These are phyloP conservation scores for Pyrocoelia pectoralis DNA, from an alignment of 2,888 invertebrate genomes.

Conservation along the genomic window DNA sequence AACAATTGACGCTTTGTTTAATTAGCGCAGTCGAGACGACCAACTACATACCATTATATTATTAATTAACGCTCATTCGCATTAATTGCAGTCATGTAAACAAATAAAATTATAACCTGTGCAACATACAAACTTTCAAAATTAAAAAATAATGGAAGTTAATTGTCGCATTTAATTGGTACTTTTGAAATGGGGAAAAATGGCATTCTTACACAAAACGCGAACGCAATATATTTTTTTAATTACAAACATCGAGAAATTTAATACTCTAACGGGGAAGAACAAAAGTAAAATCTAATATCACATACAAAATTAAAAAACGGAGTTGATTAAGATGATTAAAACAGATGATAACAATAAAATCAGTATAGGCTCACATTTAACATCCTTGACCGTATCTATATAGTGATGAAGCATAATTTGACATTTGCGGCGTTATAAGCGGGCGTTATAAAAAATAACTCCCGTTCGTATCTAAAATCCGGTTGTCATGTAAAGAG, in stretches of 20 bases:
- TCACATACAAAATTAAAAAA: neutral
- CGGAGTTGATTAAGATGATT: neutral
- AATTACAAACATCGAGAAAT: neutral
- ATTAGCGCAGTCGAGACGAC: too few species aligned
- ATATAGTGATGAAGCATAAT: too few species aligned
- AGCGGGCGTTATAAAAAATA: too few species aligned
- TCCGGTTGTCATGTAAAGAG: too few species aligned
- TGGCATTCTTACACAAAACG: neutral
- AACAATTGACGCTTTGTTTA: too few species aligned
- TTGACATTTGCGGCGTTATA: too few species aligned
- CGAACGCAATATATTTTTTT: neutral
- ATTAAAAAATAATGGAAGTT: neutral
- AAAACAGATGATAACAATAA: neutral
- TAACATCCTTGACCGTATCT: too few species aligned
- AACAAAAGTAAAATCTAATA: neutral
- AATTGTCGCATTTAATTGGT: neutral
- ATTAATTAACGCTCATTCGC: neutral
- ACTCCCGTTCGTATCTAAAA: too few species aligned
- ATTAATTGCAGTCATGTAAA: neutral
- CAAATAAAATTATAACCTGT: neutral
- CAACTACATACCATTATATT: neutral
- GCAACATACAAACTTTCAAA: neutral
- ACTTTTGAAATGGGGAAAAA: neutral
- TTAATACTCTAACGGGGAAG: neutral
- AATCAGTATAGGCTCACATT: too few species aligned